Evolutionary conservation across 2,797 vertebrate genomes (phyloP).

Genomic region (Danio kyathit): DNA sequence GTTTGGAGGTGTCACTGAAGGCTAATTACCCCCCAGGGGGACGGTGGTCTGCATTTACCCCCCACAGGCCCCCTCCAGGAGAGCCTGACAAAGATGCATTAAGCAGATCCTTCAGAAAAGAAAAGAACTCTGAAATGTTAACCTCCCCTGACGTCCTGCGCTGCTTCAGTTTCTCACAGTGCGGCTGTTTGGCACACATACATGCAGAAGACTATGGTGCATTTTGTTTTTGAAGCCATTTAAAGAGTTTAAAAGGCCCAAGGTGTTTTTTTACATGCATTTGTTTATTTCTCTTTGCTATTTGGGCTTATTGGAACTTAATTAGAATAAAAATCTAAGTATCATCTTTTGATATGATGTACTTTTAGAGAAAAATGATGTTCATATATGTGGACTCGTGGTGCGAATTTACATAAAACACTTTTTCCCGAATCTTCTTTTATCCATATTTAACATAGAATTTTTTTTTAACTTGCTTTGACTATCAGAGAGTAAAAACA

Average conservation of each 20-base stretch:
- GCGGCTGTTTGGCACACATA: not conserved
- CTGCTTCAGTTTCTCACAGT: conserved; percentile 34
- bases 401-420: no score
- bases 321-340: no score
- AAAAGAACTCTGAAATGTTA: conserved; percentile 20
- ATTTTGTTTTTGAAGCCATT: not conserved
- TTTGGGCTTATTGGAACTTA: no score
- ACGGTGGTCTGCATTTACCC: conserved; percentile 61
- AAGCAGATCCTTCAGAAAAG: conserved; percentile 55
- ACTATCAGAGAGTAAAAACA: no score
- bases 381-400: no score
- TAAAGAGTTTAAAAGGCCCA: not conserved
- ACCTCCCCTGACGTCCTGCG: conserved; percentile 18
- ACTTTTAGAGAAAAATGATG: no score
- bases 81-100: conserved; percentile 68
- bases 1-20: conserved; percentile 66
- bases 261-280: no score
- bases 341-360: no score
- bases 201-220: not conserved
- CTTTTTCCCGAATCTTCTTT: no score
- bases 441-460: no score
- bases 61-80: conserved; percentile 58
- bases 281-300: no score
- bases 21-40: conserved; percentile 66
- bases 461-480: no score